Evolutionary conservation across 1,140 invertebrate genomes (phyloP).

Genomic region (Drosophila pallidifrons): DNA sequence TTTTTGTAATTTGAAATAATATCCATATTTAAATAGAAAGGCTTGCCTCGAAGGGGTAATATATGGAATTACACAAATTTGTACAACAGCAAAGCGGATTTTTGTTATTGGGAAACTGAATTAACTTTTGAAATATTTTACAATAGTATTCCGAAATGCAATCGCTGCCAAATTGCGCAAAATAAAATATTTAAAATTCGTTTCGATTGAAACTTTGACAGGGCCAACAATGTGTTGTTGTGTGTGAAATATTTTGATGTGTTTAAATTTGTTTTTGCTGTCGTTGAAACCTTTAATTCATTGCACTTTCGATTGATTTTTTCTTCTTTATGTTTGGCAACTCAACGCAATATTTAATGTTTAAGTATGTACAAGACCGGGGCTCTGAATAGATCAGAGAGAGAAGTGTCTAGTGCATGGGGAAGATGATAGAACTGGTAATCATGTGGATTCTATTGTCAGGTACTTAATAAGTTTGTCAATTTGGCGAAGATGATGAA

Average conservation of each 20-base stretch:
- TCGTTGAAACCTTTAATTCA: slow-evolving; percentile 73
- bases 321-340: slow-evolving; percentile 29
- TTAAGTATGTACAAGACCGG: slow-evolving; percentile 60
- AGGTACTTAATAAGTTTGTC: slow-evolving; percentile 79
- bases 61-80: slow-evolving; percentile 1
- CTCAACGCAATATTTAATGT: slow-evolving; percentile 42
- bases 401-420: not conserved
- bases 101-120: not conserved
- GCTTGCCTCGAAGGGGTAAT: not conserved
- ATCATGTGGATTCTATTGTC: slow-evolving; percentile 73
- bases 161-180: slow-evolving; percentile 4
- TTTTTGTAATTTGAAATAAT: not conserved
- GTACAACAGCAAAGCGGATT: slow-evolving; percentile 1
- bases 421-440: slow-evolving; percentile 6
- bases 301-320: slow-evolving; percentile 50
- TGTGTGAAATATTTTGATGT: slow-evolving; percentile 41
- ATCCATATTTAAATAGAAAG: not conserved
- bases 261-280: slow-evolving; percentile 45
- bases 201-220: slow-evolving; percentile 40
- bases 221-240: slow-evolving; percentile 9
- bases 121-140: slow-evolving; percentile 63
- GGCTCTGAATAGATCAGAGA: not conserved
- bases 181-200: slow-evolving; percentile 56
- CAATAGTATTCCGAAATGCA: slow-evolving; percentile 53
- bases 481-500: slow-evolving; percentile 4